Evolutionary conservation across 2,113 vertebrate genomes (phyloP).

Genomic region (Paramisgurnus dabryanus): DNA sequence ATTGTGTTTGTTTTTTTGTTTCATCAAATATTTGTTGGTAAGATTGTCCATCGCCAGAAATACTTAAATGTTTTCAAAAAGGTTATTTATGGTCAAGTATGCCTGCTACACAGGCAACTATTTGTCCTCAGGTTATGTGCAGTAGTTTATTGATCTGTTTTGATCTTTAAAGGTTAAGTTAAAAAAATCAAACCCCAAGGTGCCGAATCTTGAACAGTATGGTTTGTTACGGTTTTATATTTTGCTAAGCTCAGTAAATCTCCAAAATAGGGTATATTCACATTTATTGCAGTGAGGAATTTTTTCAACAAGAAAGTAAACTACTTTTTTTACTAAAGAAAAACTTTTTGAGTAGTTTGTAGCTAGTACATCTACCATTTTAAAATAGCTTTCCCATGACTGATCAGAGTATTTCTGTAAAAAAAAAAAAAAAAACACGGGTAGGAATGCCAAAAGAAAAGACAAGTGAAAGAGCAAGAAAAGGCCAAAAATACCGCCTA

Average conservation of each 20-base stretch:
- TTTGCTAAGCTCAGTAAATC: neutral
- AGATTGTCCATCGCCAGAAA: too few species aligned
- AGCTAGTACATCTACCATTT: too few species aligned
- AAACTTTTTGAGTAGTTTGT: too few species aligned
- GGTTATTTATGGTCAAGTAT: too few species aligned
- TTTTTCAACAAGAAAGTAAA: too few species aligned
- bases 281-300: too few species aligned
- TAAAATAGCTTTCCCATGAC: too few species aligned
- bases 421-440: neutral
- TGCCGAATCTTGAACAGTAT: neutral
- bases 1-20: slow-evolving; percentile 7
- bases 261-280: neutral
- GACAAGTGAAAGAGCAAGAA: neutral
- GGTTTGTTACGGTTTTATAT: neutral
- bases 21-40: too few species aligned
- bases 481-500: neutral
- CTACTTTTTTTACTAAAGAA: too few species aligned
- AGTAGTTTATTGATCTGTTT: neutral
- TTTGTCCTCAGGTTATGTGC: too few species aligned
- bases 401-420: too few species aligned
- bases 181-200: neutral
- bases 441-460: neutral
- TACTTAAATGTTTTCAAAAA: neutral
- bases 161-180: neutral
- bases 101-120: too few species aligned